Conservation (phyloP, 2,888 invertebrate genomes). For the Clusia tigrina region DNA sequence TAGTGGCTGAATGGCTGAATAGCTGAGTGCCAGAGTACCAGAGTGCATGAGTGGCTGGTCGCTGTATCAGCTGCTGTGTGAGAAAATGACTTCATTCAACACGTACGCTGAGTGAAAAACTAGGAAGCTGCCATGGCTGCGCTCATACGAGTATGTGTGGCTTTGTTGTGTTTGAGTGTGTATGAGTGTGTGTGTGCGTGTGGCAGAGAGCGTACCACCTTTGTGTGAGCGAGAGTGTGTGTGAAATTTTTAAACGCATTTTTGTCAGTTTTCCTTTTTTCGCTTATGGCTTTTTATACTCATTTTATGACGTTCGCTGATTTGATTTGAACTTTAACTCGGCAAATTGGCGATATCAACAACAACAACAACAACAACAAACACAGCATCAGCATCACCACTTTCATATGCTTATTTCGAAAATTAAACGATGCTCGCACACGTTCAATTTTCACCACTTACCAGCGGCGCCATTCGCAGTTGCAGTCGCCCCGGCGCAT, state of each 20-base stretch:
- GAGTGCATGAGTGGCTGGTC: background rate
- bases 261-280: background rate
- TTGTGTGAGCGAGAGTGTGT: no score
- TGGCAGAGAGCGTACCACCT: no score
- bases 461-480: no score
- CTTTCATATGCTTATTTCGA: conserved; percentile 7
- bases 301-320: no score
- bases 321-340: conserved; percentile 8
- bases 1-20: no score
- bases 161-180: no score
- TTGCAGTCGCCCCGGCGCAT: no score
- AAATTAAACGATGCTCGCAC: background rate
- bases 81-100: conserved; percentile 6
- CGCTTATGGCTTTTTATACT: background rate
- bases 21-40: background rate
- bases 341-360: conserved; percentile 4
- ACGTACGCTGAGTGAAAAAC: background rate
- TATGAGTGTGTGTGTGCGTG: no score
- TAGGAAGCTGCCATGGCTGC: background rate
- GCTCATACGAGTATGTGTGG: no score
- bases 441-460: background rate
- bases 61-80: background rate
- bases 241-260: background rate
- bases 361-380: background rate
- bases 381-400: background rate